Evolutionary conservation across 2,113 vertebrate species (phyloP), one percentile per base, ranked within the genome.

Genomic region (Galeopterus variegatus): DNA sequence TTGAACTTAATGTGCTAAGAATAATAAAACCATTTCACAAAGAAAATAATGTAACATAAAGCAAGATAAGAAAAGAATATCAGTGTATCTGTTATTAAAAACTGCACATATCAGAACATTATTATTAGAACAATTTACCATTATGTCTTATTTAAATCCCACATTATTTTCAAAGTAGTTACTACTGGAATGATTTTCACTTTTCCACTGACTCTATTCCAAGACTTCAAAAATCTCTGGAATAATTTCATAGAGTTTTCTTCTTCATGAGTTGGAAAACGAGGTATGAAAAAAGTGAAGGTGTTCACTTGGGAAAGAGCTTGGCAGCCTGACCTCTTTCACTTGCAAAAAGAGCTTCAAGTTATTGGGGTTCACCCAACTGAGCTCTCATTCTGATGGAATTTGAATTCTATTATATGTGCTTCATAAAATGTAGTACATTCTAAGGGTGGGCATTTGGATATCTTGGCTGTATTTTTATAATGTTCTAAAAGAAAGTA

Each of bases 91-190:
- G 50, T 36, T 73, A 86, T 86, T 91, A 90, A 72, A 10, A 93
- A 67, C 17, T 83, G 45, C 54, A 72, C 21, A 45, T 70, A 36
- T 60, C 62, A 70, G 36, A 82, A 73, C 36, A 89, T 80, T 80
- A 80, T 69, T 96, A 88, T 58, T 95, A 84, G 52, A 75, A 93
- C 50, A 83, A 93, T 79, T 86, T 90, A 76, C 72, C 93, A 28
- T 95, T 95, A 88, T 23, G 79, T 96, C 56, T 92, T 94, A 88
- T 77, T 98, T 96, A 85, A 95, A 90, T 94, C 45, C 45, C 64
- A 95, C 67, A 54, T 77, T 94, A 76, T 93, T 96, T 96, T 33
- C 70, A 92, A 96, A 84, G 45, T 9, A 90, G 52, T 95, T 65
- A 76, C 69, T 81, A 33, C 2, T 48, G 88, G 77, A 81, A 85